Percentiles rank a stretch among this genome's conserved stretches.
phyloP scores from a whole-genome alignment of 2,888 invertebrate genomes.

The Reticulitermes lucifugus region DNA sequence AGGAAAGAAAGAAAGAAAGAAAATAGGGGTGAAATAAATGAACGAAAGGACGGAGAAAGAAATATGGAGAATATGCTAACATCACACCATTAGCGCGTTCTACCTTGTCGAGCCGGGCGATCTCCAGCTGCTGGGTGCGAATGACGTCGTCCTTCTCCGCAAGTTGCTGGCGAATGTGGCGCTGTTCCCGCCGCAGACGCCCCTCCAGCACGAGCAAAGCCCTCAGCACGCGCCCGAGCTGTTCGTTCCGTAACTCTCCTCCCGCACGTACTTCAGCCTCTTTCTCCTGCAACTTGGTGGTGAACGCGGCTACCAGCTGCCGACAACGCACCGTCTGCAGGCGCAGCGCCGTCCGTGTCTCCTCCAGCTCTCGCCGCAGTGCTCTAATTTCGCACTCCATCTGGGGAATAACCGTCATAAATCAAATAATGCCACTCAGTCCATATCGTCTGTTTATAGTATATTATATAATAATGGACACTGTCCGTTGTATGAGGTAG shows the following conservation, averaged over 20 bases:
- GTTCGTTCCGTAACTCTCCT: constrained; percentile 75
- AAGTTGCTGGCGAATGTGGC: constrained; percentile 75
- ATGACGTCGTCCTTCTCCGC: constrained; percentile 80
- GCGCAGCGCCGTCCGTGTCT: constrained; percentile 74
- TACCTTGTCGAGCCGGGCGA: constrained; percentile 68
- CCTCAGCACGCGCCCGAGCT: constrained; percentile 76
- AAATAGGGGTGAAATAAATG: too few species aligned
- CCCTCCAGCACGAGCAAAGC: constrained; percentile 79
- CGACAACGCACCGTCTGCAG: constrained; percentile 76
- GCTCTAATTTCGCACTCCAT: constrained; percentile 75
- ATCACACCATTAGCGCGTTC: neutral
- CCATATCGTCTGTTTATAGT: too few species aligned
- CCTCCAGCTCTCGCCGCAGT: constrained; percentile 74
- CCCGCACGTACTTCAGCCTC: constrained; percentile 73
- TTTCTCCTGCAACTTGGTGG: constrained; percentile 70
- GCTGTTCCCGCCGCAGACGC: constrained; percentile 78
- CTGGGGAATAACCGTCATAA: constrained; percentile 64
- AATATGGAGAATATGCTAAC: too few species aligned
- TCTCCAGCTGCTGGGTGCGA: constrained; percentile 76
- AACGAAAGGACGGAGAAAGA: too few species aligned
- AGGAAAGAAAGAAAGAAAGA: too few species aligned
- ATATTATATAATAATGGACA: too few species aligned
- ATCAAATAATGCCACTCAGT: too few species aligned
- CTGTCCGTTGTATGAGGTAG: too few species aligned
- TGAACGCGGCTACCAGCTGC: constrained; percentile 75